phyloP scores from a whole-genome alignment of 2,888 invertebrate species.

The Exocentrus adspersus region DNA sequence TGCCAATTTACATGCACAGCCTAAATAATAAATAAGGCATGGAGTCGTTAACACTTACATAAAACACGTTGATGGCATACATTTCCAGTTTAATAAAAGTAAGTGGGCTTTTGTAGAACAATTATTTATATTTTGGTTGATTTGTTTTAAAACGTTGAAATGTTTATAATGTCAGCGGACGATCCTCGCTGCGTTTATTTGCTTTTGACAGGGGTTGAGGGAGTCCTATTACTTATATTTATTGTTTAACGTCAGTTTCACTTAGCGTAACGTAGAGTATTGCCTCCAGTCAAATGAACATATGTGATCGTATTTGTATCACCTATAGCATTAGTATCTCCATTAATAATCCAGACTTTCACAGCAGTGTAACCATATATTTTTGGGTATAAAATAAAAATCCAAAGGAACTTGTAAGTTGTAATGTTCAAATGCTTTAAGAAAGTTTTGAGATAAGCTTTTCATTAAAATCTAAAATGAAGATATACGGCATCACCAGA shows the following conservation, averaged over 20 bases:
- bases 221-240: not conserved
- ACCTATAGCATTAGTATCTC: too few relatives aligned
- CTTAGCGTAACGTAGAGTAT: not conserved
- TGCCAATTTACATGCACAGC: slow-evolving; percentile 33
- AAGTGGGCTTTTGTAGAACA: slow-evolving; percentile 10
- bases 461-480: too few relatives aligned
- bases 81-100: slow-evolving; percentile 14
- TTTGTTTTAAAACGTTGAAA: slow-evolving; percentile 16
- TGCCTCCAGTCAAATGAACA: not conserved
- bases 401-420: too few relatives aligned
- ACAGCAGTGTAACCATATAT: too few relatives aligned
- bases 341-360: too few relatives aligned
- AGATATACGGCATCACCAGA: too few relatives aligned
- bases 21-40: slow-evolving; percentile 13
- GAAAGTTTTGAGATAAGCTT: too few relatives aligned
- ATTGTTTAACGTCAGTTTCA: not conserved
- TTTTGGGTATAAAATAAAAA: too few relatives aligned
- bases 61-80: slow-evolving; percentile 9
- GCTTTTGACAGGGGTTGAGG: not conserved
- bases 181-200: slow-evolving; percentile 6
- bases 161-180: slow-evolving; percentile 3
- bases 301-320: too few relatives aligned
- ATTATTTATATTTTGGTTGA: slow-evolving; percentile 5
- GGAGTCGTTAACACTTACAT: slow-evolving; percentile 13
- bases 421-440: too few relatives aligned